phyloP scores from a whole-genome alignment of 2,888 invertebrate species.

The Rhamphomyia laevipes region DNA sequence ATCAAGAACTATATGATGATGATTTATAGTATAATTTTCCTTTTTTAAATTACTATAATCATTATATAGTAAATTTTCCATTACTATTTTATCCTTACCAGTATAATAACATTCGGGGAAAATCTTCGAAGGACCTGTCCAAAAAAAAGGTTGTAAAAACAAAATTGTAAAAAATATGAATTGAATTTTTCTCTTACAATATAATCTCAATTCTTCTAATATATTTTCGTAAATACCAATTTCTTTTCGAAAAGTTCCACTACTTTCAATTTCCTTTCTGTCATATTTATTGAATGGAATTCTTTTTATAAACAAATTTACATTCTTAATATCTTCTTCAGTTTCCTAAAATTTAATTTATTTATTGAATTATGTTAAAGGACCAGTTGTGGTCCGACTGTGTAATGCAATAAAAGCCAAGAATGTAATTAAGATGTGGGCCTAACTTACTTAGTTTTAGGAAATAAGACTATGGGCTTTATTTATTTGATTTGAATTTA shows the following conservation, averaged over 20 bases:
- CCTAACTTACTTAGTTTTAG: too few relatives aligned
- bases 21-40: conserved; percentile 17
- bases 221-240: background rate
- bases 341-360: background rate
- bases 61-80: conserved; percentile 23
- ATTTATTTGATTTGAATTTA: too few relatives aligned
- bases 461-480: too few relatives aligned
- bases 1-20: conserved; percentile 21
- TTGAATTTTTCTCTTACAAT: background rate
- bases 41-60: conserved; percentile 17
- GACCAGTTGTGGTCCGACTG: too few relatives aligned
- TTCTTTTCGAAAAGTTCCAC: background rate
- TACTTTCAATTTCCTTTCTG: background rate
- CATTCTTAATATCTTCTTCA: background rate
- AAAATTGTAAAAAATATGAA: background rate
- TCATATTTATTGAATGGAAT: background rate
- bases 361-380: background rate
- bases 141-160: background rate
- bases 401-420: too few relatives aligned
- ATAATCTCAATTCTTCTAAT: background rate
- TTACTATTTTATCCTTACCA: conserved; percentile 24
- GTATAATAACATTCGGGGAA: conserved; percentile 23
- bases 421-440: too few relatives aligned
- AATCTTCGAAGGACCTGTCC: conserved; percentile 21
- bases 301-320: background rate